These are phyloP conservation scores for Turnix velox DNA, from an alignment of 2,113 vertebrate species.

Conservation along the genomic window DNA sequence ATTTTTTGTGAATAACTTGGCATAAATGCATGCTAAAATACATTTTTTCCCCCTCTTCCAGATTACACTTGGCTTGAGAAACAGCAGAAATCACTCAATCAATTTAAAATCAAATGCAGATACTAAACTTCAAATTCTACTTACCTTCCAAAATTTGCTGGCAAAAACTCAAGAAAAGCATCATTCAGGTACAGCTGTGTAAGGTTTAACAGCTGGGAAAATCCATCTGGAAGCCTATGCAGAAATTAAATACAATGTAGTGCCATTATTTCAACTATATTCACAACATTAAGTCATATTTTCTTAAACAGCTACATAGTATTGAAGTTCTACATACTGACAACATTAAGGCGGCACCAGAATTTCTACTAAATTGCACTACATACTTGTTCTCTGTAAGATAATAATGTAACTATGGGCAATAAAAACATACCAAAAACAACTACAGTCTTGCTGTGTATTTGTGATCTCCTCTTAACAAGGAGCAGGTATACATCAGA, in stretches of 20 bases:
- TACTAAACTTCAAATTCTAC: constrained; percentile 13
- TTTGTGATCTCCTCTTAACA: not conserved
- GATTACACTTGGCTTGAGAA: not conserved
- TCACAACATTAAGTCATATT: not conserved
- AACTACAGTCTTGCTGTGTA: not conserved
- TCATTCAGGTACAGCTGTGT: constrained; percentile 98
- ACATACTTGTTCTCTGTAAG: not conserved
- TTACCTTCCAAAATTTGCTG: constrained; percentile 97
- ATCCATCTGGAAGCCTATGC: constrained; percentile 92
- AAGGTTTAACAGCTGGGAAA: constrained; percentile 95
- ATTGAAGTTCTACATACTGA: not conserved
- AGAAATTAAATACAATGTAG: not conserved
- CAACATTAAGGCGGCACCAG: not conserved
- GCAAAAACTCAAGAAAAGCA: constrained; percentile 97
- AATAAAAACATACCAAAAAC: not conserved
- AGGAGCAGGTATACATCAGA: not conserved
- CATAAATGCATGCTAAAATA: not conserved
- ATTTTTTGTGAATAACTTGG: not conserved
- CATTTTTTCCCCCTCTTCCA: not conserved
- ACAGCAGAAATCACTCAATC: not conserved
- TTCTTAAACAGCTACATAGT: not conserved
- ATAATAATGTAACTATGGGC: too few relatives aligned
- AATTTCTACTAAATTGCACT: not conserved
- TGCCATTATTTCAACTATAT: not conserved
- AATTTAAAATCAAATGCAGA: not conserved